Evolutionary conservation across 2,888 invertebrate genomes (phyloP), one percentile per base, ranked within the genome.

Genomic region (Octodonta nipae): DNA sequence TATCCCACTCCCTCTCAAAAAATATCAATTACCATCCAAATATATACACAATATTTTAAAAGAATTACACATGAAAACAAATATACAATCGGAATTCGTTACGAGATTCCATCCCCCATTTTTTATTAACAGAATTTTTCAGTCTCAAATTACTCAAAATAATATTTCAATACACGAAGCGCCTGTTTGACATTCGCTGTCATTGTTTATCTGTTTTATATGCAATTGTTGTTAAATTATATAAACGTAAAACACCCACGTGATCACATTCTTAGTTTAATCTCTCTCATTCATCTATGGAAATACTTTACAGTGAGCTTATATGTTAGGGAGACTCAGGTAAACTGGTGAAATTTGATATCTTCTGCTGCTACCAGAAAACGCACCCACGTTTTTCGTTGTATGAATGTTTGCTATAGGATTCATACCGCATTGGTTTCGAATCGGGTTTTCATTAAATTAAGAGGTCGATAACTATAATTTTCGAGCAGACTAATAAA

Each of bases 151-250:
- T 34, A 34, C 34, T 13, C 26, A 8, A 25, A 30, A 33, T 33
- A 29, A 22, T 33, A 33, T 33, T 34, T 30, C 29, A 30, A 34
- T 34, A 30, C 14, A 11, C 11, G 22, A 33, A 33, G 28, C 33
- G 34, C 24, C 30, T 26, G 17, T 17, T 28, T 32, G 26, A 15
- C 26, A 13, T 11, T 10, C 25, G 16, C 20, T 32, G 32, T 28
- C 33, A 26, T 33, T 33, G 30, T 36, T 36, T 33, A 32, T 30
- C 34, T 32, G 32, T 28, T 34, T 37, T 37, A 37, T 37, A 33
- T 32, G 37, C 32, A 33, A 28, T 37, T 34, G 28, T 31, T 28
- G 28, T 32, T 37, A 31, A 37, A 37, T 31, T 32, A 26, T 32
- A 26, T 6, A 17, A n/a, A 25, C 13, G 13, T 13, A n/a, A 8